Evolutionary conservation across 2,113 vertebrate genomes (phyloP), one percentile per base, ranked within the genome.

Genomic region (Dendrocopos noguchii): DNA sequence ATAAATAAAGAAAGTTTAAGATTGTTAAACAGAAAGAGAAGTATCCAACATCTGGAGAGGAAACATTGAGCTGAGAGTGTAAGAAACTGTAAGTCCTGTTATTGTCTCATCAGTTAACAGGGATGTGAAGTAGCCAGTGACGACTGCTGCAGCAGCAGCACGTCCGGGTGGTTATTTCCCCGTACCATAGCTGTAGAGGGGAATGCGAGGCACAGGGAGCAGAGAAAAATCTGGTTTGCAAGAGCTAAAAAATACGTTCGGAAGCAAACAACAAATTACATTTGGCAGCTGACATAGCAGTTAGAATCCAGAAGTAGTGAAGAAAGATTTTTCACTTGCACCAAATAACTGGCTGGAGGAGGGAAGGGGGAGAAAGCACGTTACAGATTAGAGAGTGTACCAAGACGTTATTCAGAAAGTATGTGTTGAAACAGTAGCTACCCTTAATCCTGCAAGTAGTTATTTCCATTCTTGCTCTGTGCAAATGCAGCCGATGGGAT

Each of bases 61-160:
- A 81, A 95, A 87, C 93, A 71, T 15, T 85, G 82, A 91, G 88
- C 71, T 93, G 77, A 83, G 77, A 85, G 92, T 85, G 81, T 92
- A 90, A 95, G 96, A 96, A 95, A 97, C 80, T 65, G 86, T 68
- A 95, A 97, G 96, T 98, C 95, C 96, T 96, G 95, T 90, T 96
- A 91, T 97, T 95, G 93, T 97, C 94, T 94, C 92, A 65, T 92
- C 91, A 97, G 93, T 96, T 95, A 94, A 68, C 60, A 92, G 93
- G 95, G 91, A 84, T 97, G 52, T 94, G 91, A 97, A 97, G 97
- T 97, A 96, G 96, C 96, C 92, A 72, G 96, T 94, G 97, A 96
- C 87, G 95, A 84, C 78, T 95, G 95, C 92, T 94, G 95, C 95
- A 60, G 97, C 95, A 95, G 97, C 96, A 94, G 96, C 95, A 97